Percentiles rank a stretch among this genome's conserved stretches.
Conservation (phyloP, 2,797 vertebrate species). For the Enteromius treurensis region DNA sequence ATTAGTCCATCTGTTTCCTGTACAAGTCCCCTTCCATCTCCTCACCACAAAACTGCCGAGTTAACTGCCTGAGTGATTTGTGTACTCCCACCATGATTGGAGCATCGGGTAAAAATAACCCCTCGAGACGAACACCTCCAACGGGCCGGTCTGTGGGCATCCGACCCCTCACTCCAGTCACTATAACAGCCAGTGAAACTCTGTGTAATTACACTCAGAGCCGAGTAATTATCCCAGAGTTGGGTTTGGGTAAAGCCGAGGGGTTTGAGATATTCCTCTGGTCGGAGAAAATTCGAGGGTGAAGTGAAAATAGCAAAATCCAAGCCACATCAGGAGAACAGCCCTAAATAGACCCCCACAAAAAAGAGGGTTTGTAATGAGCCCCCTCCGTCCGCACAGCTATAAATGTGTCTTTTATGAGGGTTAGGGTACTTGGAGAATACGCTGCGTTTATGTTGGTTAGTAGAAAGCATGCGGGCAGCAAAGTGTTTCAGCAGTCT, state of each 20-base stretch:
- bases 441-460: background rate
- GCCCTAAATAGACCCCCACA: conserved; percentile 58
- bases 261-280: conserved; percentile 61
- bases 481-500: conserved; percentile 6
- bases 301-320: conserved; percentile 78
- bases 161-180: conserved; percentile 54
- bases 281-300: conserved; percentile 69
- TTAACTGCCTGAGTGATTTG: conserved; percentile 52
- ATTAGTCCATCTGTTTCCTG: conserved; percentile 48
- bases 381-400: conserved; percentile 45
- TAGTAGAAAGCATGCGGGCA: background rate
- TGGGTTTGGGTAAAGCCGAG: conserved; percentile 52
- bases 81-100: conserved; percentile 74
- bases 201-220: conserved; percentile 70
- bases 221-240: conserved; percentile 72
- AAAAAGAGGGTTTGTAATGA: conserved; percentile 63
- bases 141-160: conserved; percentile 61
- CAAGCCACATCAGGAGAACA: conserved; percentile 76
- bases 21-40: conserved; percentile 36
- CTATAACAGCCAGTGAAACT: conserved; percentile 77
- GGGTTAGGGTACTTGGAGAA: conserved; percentile 46
- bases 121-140: conserved; percentile 68
- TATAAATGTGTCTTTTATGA: conserved; percentile 54
- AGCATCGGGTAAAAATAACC: conserved; percentile 78
- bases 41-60: conserved; percentile 50